phyloP scores from a whole-genome alignment of 2,888 invertebrate genomes.

The Sminthurinus aureus region DNA sequence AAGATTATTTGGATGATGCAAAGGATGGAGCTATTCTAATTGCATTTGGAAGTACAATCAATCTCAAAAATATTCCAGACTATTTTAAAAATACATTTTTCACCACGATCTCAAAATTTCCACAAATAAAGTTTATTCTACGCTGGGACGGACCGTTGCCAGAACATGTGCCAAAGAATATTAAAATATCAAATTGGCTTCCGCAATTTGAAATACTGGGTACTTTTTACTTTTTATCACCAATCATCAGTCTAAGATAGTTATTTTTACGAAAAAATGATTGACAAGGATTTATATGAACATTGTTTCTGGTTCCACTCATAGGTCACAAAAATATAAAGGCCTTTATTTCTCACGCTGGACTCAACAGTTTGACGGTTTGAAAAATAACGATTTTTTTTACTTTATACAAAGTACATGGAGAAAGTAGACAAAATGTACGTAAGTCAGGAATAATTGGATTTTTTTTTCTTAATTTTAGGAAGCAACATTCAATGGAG shows the following conservation, averaged over 20 bases:
- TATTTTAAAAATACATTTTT: slow-evolving; percentile 29
- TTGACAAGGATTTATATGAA: background rate
- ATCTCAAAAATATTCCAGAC: slow-evolving; percentile 20
- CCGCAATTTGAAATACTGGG: slow-evolving; percentile 33
- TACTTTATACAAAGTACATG: no score
- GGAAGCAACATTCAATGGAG: slow-evolving; percentile 31
- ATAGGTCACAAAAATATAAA: slow-evolving; percentile 24
- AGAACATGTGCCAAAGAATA: slow-evolving; percentile 12
- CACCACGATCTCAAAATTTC: slow-evolving; percentile 11
- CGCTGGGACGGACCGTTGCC: slow-evolving; percentile 26
- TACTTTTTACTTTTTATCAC: no score
- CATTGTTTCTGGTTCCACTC: no score
- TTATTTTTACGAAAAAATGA: background rate
- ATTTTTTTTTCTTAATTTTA: no score
- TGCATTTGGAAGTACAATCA: slow-evolving; percentile 20
- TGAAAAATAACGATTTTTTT: no score
- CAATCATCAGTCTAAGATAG: background rate
- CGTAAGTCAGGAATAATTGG: no score
- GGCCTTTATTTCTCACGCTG: slow-evolving; percentile 33
- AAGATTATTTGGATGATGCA: slow-evolving; percentile 26
- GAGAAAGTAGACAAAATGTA: no score
- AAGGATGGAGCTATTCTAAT: slow-evolving; percentile 29
- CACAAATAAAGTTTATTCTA: slow-evolving; percentile 24
- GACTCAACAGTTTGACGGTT: slow-evolving; percentile 28
- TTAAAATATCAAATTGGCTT: slow-evolving; percentile 19